Percentiles rank a stretch among this genome's conserved stretches.
Conservation (phyloP, 2,797 vertebrate species). For the Falco naumanni region DNA sequence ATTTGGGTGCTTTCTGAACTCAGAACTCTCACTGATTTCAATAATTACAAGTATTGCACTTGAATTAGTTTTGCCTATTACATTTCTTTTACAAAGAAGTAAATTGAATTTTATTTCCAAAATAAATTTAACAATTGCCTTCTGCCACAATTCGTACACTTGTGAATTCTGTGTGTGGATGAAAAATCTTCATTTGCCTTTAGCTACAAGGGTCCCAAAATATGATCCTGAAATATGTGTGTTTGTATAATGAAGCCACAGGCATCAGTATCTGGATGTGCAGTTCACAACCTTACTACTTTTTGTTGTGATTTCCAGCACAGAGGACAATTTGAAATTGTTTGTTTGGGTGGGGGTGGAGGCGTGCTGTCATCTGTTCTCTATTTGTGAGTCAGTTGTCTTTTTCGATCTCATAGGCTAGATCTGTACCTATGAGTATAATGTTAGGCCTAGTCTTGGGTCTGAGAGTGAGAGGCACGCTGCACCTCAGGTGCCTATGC, state of each 20-base stretch:
- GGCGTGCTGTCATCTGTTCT: background rate
- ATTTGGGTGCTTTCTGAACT: constrained; percentile 32
- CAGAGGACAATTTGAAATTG: constrained; percentile 11
- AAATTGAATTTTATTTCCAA: constrained; percentile 55
- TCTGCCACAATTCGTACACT: background rate
- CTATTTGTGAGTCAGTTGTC: constrained; percentile 39
- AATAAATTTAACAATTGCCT: constrained; percentile 50
- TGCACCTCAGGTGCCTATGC: background rate
- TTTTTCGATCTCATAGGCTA: constrained; percentile 51
- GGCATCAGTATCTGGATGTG: constrained; percentile 21
- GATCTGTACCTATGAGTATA: background rate
- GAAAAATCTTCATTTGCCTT: constrained; percentile 41
- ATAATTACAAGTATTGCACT: background rate
- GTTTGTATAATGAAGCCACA: constrained; percentile 63
- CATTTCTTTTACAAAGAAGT: background rate
- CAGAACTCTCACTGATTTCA: background rate
- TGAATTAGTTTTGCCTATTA: background rate
- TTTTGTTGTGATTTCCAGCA: constrained; percentile 51
- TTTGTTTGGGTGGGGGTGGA: background rate
- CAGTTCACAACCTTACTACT: constrained; percentile 54
- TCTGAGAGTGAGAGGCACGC: background rate
- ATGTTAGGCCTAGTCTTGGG: background rate
- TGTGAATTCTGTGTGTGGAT: constrained; percentile 31
- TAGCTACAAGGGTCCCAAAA: constrained; percentile 11
- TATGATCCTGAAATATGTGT: constrained; percentile 2